Conservation (phyloP, 2,888 invertebrate genomes). For the Anarsia innoxiella region DNA sequence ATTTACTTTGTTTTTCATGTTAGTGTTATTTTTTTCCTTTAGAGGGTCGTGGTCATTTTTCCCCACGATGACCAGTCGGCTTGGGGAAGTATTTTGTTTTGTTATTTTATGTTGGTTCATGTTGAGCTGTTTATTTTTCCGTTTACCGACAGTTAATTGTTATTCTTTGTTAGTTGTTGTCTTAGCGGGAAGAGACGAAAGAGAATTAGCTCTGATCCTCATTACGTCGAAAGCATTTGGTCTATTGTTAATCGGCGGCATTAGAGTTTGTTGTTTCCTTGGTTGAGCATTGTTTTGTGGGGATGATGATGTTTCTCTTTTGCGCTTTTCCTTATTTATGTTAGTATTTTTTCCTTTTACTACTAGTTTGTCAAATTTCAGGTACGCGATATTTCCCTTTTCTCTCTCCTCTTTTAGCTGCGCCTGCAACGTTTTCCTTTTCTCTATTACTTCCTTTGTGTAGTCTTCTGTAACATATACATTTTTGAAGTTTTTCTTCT, state of each 20-base stretch:
- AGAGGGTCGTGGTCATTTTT: constrained; percentile 20
- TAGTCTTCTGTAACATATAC: background rate
- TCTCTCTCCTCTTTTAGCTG: background rate
- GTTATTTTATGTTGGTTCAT: background rate
- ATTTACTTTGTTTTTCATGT: background rate
- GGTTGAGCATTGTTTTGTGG: background rate
- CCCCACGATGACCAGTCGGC: constrained; percentile 24
- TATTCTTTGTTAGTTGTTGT: background rate
- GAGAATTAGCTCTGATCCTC: background rate
- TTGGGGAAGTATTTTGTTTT: constrained; percentile 16
- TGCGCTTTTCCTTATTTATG: background rate
- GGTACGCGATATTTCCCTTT: background rate
- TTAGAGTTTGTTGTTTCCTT: background rate
- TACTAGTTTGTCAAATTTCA: background rate
- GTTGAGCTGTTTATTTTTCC: background rate
- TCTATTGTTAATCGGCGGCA: background rate
- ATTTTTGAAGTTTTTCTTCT: too few relatives aligned
- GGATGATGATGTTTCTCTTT: background rate
- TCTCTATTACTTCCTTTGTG: background rate
- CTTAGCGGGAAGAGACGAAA: background rate
- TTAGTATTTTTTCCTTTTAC: background rate
- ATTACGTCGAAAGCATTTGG: background rate
- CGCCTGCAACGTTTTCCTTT: background rate
- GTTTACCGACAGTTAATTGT: background rate
- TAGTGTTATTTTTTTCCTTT: constrained; percentile 10